These are phyloP conservation scores for Fistularia tabacaria DNA, from an alignment of 2,797 vertebrate species.

Conservation along the genomic window DNA sequence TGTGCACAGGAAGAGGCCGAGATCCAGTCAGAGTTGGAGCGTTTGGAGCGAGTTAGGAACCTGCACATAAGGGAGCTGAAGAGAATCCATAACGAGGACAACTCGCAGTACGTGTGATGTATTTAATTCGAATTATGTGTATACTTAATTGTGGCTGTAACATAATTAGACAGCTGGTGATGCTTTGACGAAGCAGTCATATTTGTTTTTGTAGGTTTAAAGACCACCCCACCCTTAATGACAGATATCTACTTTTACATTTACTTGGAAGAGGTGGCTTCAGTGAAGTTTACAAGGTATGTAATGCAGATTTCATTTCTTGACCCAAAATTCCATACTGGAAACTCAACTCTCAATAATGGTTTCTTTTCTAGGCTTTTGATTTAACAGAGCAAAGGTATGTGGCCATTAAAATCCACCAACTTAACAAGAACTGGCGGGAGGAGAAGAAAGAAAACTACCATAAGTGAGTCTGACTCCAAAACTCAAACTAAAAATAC, in stretches of 20 bases:
- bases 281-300: slow-evolving; percentile 98
- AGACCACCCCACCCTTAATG: slow-evolving; percentile 97
- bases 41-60: slow-evolving; percentile 95
- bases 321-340: neutral
- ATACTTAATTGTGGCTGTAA: neutral
- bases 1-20: slow-evolving; percentile 90
- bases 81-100: slow-evolving; percentile 99
- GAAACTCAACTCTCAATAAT: neutral
- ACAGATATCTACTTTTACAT: slow-evolving; percentile 91
- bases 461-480: slow-evolving; percentile 82
- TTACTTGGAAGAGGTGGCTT: slow-evolving; percentile 95
- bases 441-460: slow-evolving; percentile 99
- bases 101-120: slow-evolving; percentile 84
- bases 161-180: neutral
- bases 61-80: slow-evolving; percentile 98
- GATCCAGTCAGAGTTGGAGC: slow-evolving; percentile 93
- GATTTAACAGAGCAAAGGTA: slow-evolving; percentile 98
- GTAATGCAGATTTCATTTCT: neutral
- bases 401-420: slow-evolving; percentile 98
- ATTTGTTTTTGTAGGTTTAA: slow-evolving; percentile 81
- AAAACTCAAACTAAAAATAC: too few species aligned
- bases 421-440: slow-evolving; percentile 99
- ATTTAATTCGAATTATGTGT: neutral
- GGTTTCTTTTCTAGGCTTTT: slow-evolving; percentile 82
- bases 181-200: neutral